phyloP scores from a whole-genome alignment of 30 jellyfish, hydroid and myxozoan species.

The Cassiopea xamachana region DNA sequence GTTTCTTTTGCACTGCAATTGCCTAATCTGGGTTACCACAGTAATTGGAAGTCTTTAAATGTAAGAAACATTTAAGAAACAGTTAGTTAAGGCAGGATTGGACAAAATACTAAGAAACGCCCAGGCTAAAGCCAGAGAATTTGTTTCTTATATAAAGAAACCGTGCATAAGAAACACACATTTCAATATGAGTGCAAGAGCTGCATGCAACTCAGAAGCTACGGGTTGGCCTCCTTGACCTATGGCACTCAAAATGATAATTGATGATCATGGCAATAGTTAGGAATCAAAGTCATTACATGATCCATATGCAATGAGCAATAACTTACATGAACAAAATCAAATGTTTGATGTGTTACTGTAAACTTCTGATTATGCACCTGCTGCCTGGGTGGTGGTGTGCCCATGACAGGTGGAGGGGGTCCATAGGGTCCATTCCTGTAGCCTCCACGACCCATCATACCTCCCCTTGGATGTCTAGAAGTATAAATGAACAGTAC shows the following conservation, averaged over 20 bases:
- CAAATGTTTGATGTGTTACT: slow-evolving; percentile 88
- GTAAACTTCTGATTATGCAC: slow-evolving; percentile 50
- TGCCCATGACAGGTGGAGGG: slow-evolving; percentile 68
- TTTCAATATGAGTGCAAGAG: no score
- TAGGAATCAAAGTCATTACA: neutral
- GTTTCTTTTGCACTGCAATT: no score
- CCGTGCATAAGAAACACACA: no score
- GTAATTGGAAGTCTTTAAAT: no score
- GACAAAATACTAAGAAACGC: neutral
- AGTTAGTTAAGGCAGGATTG: neutral
- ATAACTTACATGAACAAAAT: slow-evolving; percentile 68
- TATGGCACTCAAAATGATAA: no score
- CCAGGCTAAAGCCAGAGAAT: no score
- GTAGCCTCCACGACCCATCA: slow-evolving; percentile 68
- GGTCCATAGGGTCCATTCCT: slow-evolving; percentile 75
- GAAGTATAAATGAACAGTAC: no score
- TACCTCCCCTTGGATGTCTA: slow-evolving; percentile 80
- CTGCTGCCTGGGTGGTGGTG: slow-evolving; percentile 70
- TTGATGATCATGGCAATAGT: neutral
- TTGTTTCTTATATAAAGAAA: no score
- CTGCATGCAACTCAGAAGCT: no score
- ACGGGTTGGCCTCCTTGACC: no score
- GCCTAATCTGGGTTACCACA: no score
- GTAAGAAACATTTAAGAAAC: no score
- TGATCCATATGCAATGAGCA: neutral